Percentiles rank a stretch among this genome's conserved stretches.
Evolutionary conservation across 2,797 vertebrate genomes (phyloP).

Genomic region (Pseudochirops cupreus): DNA sequence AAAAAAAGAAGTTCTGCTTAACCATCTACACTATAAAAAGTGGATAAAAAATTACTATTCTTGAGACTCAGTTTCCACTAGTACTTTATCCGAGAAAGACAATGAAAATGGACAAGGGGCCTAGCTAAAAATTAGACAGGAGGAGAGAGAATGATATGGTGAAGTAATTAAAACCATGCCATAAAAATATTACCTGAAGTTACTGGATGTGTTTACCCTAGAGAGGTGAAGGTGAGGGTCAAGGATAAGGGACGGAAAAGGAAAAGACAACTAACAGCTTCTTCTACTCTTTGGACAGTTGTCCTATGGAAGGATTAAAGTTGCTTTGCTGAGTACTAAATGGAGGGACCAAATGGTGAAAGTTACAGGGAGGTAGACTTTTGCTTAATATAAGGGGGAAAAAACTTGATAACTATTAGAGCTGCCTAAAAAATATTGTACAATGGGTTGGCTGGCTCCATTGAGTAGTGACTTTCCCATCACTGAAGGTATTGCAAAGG

Average conservation of each 20-base stretch:
- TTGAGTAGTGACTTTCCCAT: background rate
- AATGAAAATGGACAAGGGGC: background rate
- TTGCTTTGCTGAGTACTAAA: background rate
- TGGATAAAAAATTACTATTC: background rate
- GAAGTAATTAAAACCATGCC: background rate
- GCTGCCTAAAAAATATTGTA: background rate
- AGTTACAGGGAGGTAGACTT: background rate
- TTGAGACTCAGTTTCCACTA: background rate
- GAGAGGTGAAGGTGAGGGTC: background rate
- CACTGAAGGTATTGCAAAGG: background rate
- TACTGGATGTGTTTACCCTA: background rate
- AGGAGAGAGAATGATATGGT: background rate
- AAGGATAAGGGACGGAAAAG: background rate
- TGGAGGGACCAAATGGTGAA: background rate
- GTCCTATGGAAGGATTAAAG: background rate
- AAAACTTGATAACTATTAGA: background rate
- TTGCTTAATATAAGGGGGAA: background rate
- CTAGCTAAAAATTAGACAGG: background rate
- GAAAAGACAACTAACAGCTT: background rate
- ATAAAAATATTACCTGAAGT: background rate
- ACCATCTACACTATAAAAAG: background rate
- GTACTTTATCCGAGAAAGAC: background rate
- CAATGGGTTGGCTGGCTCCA: conserved; percentile 6
- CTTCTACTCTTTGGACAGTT: background rate
- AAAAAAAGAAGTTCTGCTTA: background rate